Evolutionary conservation across 2,797 vertebrate species (phyloP).

Genomic region (Gadopsis marmoratus): DNA sequence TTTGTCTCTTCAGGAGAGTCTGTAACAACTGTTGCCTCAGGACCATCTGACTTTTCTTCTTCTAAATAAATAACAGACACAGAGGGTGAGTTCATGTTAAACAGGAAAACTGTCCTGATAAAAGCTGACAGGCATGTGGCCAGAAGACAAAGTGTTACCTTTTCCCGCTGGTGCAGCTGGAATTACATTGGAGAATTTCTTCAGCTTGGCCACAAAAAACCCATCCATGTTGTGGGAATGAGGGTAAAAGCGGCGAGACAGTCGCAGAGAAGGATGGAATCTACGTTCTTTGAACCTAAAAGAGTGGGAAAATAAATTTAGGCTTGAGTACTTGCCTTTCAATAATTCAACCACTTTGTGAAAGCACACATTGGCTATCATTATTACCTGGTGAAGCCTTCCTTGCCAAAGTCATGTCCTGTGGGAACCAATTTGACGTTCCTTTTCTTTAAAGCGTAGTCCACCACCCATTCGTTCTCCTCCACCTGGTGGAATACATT

Average conservation of each 20-base stretch:
- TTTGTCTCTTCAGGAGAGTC: constrained; percentile 51
- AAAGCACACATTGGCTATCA: neutral
- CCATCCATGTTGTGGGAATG: constrained; percentile 99
- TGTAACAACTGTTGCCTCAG: constrained; percentile 56
- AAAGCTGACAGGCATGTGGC: neutral
- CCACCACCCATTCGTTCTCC: constrained; percentile 99
- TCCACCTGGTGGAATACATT: constrained; percentile 87
- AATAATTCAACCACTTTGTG: neutral
- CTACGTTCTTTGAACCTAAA: constrained; percentile 91
- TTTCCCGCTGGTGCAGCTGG: constrained; percentile 81
- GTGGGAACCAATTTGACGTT: constrained; percentile 95
- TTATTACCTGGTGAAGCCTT: constrained; percentile 94
- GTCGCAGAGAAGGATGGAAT: constrained; percentile 93
- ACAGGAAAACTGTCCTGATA: neutral
- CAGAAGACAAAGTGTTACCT: constrained; percentile 62
- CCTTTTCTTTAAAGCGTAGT: constrained; percentile 97
- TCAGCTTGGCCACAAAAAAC: constrained; percentile 97
- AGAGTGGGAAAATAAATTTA: neutral
- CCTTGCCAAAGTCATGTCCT: constrained; percentile 96
- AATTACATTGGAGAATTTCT: constrained; percentile 94
- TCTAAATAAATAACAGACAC: constrained; percentile 49
- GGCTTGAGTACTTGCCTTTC: constrained; percentile 19
- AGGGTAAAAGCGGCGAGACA: constrained; percentile 92
- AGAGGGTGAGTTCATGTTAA: constrained; percentile 10
- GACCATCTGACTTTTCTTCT: constrained; percentile 64